These are phyloP conservation scores for Cartodere bifasciata DNA, from an alignment of 2,888 invertebrate species.

Conservation along the genomic window DNA sequence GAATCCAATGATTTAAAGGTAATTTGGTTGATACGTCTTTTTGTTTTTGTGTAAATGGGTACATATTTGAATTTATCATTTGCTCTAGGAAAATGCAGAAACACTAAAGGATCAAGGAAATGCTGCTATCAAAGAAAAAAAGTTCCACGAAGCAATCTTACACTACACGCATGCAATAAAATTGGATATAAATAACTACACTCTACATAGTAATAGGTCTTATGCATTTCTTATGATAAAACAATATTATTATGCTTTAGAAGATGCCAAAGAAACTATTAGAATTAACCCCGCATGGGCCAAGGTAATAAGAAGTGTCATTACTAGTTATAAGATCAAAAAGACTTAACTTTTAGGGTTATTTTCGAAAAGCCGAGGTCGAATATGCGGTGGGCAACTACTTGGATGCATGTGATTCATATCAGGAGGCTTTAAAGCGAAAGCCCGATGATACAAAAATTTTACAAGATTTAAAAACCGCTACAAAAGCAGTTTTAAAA, in stretches of 20 bases:
- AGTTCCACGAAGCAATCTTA: conserved; percentile 62
- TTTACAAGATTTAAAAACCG: conserved; percentile 46
- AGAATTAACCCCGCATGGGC: conserved; percentile 64
- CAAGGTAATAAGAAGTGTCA: conserved; percentile 54
- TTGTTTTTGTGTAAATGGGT: too few relatives aligned
- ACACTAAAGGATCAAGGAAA: conserved; percentile 63
- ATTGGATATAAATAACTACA: conserved; percentile 54
- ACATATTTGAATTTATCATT: too few relatives aligned
- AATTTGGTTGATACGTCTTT: too few relatives aligned
- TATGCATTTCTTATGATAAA: conserved; percentile 65
- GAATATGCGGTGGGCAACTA: conserved; percentile 54
- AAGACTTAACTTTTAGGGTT: conserved; percentile 51
- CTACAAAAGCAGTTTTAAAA: conserved; percentile 45
- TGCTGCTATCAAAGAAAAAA: conserved; percentile 56
- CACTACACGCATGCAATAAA: conserved; percentile 72
- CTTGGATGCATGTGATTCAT: conserved; percentile 55
- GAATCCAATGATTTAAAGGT: too few relatives aligned
- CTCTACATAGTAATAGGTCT: conserved; percentile 68
- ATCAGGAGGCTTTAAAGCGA: conserved; percentile 51
- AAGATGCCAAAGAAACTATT: conserved; percentile 68
- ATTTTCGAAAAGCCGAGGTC: conserved; percentile 60
- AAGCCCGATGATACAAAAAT: conserved; percentile 54
- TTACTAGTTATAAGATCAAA: conserved; percentile 5
- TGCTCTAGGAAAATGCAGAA: too few relatives aligned
- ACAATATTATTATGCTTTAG: conserved; percentile 61